Evolutionary conservation across 2,113 vertebrate species (phyloP), one percentile per base, ranked within the genome.

Genomic region (Catharus bicknelli): DNA sequence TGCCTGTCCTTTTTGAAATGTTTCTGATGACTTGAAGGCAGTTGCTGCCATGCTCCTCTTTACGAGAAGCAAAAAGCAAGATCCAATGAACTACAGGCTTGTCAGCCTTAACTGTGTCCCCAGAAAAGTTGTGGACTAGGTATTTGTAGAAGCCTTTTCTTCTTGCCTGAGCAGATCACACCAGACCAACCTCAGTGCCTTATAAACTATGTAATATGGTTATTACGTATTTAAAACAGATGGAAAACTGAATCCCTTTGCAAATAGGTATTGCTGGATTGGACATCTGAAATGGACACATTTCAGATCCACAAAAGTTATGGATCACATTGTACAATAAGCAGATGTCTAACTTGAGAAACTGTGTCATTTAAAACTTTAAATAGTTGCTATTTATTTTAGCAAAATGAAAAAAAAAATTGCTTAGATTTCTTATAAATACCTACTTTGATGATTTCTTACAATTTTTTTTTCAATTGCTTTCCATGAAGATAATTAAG

Each of bases 81-180:
- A 86, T 22, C 18, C 10, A 16, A 58, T 7, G 6, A 83, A 48
- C 21, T 34, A 34, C 38, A 83, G n/a, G 15, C 16, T 10, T 1
- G 12, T 36, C 43, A 68, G 29, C 16, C 30, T 59, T 42, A 40
- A 43, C 16, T 22, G 4, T 21, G 19, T 59, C 13, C 45, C 14
- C 7, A 2, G 17, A 61, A 64, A 83, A 26, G 23, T 0, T 61
- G 19, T 0, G 1, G 10, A 64, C 11, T 14, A 64, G 11, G 48
- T 27, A 42, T 30, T 22, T 32, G 13, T 8, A 53, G 47, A 69
- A 77, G 16, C 5, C 1, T 12, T 64, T 84, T 63, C 23, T 72
- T 45, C 45, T 59, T 55, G 22, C 13, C 26, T 3, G 1, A 63
- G 34, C 14, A 79, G 27, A 22, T 68, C 36, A 30, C 0, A 1